Percentiles rank a stretch among this genome's conserved stretches.
phyloP scores from a whole-genome alignment of 2,888 invertebrate species.

The Bellardia pandia region DNA sequence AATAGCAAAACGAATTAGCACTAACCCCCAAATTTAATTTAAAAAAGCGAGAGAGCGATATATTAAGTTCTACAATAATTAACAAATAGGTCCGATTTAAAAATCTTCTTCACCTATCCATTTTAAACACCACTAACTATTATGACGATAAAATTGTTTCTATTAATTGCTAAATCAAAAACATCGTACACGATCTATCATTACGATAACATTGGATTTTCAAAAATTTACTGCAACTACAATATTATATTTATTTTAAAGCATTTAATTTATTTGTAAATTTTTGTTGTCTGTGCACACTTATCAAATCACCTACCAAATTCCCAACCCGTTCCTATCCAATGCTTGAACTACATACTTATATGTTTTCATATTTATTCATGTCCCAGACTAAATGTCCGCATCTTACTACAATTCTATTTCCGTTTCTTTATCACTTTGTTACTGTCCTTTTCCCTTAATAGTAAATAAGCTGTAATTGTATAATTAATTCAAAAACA shows the following conservation, averaged over 20 bases:
- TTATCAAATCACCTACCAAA: background rate
- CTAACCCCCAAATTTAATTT: conserved; percentile 61
- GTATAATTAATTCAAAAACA: conserved; percentile 69
- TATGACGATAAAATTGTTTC: conserved; percentile 43
- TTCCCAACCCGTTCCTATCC: background rate
- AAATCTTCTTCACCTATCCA: conserved; percentile 44
- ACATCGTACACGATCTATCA: conserved; percentile 24
- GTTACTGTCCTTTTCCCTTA: conserved; percentile 55
- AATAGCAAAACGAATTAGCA: conserved; percentile 60
- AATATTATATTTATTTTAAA: conserved; percentile 70
- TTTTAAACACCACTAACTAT: conserved; percentile 19
- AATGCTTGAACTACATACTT: conserved; percentile 4
- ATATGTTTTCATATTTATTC: conserved; percentile 29
- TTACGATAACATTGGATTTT: conserved; percentile 36
- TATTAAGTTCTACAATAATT: conserved; percentile 23
- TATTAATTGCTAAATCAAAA: conserved; percentile 15
- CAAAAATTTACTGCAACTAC: conserved; percentile 41
- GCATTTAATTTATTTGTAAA: conserved; percentile 73
- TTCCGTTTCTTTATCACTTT: conserved; percentile 68
- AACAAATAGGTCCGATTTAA: conserved; percentile 51
- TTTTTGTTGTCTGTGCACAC: conserved; percentile 63
- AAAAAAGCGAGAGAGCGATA: conserved; percentile 56
- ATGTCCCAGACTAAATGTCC: conserved; percentile 21
- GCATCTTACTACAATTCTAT: conserved; percentile 49
- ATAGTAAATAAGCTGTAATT: conserved; percentile 74